Percentiles rank a stretch among this genome's conserved stretches.
These are phyloP conservation scores for Phenganax stokvisi DNA, from an alignment of 92 coral and sea anemone genomes.

Conservation along the genomic window DNA sequence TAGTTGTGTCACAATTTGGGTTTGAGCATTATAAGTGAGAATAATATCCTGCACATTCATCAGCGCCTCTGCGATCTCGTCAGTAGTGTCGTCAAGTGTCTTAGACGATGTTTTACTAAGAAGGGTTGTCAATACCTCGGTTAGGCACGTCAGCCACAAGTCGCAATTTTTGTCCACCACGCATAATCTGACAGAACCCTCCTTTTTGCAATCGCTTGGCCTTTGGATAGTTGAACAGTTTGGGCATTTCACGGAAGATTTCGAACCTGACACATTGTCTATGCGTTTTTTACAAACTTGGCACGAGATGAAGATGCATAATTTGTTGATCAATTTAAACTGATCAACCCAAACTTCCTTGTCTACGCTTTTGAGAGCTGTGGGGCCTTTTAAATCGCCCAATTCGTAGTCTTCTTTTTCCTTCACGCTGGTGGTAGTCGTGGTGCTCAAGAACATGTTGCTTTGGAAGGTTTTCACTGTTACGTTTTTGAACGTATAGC, in stretches of 20 bases:
- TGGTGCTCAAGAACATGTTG: slow-evolving; percentile 44
- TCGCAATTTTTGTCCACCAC: background rate
- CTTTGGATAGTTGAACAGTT: slow-evolving; percentile 50
- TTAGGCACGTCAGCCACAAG: slow-evolving; percentile 35
- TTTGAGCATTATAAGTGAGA: too few species aligned
- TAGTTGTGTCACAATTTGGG: too few species aligned
- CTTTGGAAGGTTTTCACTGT: slow-evolving; percentile 48
- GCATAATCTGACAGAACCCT: slow-evolving; percentile 29
- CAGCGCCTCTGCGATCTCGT: slow-evolving; percentile 24
- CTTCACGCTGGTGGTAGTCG: slow-evolving; percentile 43
- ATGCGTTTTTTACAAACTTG: slow-evolving; percentile 50
- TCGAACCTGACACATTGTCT: slow-evolving; percentile 34
- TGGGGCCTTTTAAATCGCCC: slow-evolving; percentile 43
- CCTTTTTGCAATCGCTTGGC: slow-evolving; percentile 1
- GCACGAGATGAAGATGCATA: slow-evolving; percentile 47
- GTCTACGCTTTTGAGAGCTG: slow-evolving; percentile 42
- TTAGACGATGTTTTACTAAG: slow-evolving; percentile 4
- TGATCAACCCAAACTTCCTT: slow-evolving; percentile 39
- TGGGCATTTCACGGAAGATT: slow-evolving; percentile 41
- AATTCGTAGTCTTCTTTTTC: slow-evolving; percentile 35
- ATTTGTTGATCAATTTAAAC: slow-evolving; percentile 48
- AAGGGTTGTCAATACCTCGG: slow-evolving; percentile 16
- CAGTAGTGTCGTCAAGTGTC: slow-evolving; percentile 11
- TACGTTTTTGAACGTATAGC: slow-evolving; percentile 47
- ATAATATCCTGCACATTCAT: too few species aligned